Conservation (phyloP, 2,113 vertebrate genomes). For the Vidua macroura region DNA sequence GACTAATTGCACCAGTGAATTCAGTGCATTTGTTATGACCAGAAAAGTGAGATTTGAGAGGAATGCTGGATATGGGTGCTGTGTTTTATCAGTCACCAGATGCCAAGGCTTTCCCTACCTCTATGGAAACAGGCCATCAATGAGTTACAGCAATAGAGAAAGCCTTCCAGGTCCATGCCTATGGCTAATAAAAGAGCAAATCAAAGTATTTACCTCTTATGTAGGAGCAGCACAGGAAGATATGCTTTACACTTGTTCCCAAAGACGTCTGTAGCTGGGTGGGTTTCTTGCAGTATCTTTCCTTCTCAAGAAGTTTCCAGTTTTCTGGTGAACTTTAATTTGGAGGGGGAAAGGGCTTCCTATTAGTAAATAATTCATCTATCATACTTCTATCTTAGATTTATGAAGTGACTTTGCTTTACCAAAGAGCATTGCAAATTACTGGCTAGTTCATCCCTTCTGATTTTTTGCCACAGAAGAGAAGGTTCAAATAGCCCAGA, state of each 20-base stretch:
- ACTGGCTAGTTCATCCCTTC: background rate
- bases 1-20: background rate
- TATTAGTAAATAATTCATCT: constrained; percentile 45
- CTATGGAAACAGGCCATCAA: background rate
- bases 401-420: background rate
- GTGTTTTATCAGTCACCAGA: background rate
- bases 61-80: background rate
- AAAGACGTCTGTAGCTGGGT: background rate
- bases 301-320: background rate
- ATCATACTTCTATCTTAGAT: background rate
- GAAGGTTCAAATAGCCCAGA: constrained; percentile 18
- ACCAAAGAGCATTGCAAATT: constrained; percentile 44
- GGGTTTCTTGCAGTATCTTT: background rate
- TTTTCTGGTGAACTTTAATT: background rate
- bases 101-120: background rate
- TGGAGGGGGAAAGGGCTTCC: background rate
- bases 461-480: constrained; percentile 36
- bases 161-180: background rate
- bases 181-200: background rate
- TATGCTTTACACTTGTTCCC: background rate
- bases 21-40: background rate
- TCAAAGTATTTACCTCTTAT: background rate
- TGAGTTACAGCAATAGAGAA: background rate
- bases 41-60: background rate
- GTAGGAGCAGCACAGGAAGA: background rate